These are phyloP conservation scores for Apis laboriosa DNA, from an alignment of 1,140 invertebrate genomes.

Conservation along the genomic window DNA sequence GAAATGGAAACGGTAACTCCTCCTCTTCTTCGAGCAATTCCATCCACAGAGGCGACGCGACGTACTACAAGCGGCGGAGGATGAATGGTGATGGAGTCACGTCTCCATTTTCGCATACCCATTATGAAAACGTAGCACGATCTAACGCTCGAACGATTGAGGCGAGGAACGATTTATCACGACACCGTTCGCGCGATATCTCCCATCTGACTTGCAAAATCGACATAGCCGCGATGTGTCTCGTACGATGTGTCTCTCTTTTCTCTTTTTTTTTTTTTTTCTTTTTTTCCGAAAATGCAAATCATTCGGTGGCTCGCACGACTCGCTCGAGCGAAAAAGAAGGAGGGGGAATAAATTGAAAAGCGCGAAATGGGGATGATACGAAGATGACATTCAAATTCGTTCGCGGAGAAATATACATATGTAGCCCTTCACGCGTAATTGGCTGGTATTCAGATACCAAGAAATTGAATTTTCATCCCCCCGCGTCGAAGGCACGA, in stretches of 20 bases:
- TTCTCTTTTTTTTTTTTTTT: too few species aligned
- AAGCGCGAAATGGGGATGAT: slow-evolving; percentile 60
- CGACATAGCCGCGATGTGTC: slow-evolving; percentile 21
- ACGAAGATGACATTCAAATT: slow-evolving; percentile 77
- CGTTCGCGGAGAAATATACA: slow-evolving; percentile 70
- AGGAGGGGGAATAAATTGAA: slow-evolving; percentile 72
- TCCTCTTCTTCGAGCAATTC: not conserved
- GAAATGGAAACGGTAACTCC: too few species aligned
- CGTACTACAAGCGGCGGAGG: not conserved
- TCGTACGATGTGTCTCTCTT: slow-evolving; percentile 7
- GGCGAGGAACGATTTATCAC: slow-evolving; percentile 59
- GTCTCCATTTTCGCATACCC: slow-evolving; percentile 41
- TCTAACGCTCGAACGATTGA: slow-evolving; percentile 62
- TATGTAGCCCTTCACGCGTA: slow-evolving; percentile 68
- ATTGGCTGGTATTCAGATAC: slow-evolving; percentile 78
- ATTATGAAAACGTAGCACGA: slow-evolving; percentile 59
- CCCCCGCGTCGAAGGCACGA: slow-evolving; percentile 33
- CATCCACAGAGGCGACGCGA: not conserved
- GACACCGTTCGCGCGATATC: slow-evolving; percentile 37
- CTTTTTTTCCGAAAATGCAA: slow-evolving; percentile 74
- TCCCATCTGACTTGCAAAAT: slow-evolving; percentile 65
- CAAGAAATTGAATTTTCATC: slow-evolving; percentile 74
- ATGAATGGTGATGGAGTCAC: not conserved
- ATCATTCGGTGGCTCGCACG: slow-evolving; percentile 63
- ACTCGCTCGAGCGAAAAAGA: not conserved